Evolutionary conservation across 64 coral and sea anemone genomes (phyloP).

Genomic region (Pocillopora damicornis): DNA sequence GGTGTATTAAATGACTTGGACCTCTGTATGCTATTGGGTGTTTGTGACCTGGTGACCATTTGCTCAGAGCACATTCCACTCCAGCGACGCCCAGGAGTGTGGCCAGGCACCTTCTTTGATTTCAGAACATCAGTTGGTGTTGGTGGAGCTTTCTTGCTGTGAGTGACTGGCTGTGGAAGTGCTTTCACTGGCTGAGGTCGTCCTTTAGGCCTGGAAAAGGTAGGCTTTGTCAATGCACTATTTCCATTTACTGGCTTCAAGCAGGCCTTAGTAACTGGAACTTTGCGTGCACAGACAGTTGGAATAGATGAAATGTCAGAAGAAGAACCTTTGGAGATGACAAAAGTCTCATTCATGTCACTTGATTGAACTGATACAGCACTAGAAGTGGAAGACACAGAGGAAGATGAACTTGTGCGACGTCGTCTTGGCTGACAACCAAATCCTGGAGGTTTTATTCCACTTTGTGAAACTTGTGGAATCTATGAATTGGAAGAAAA

Average conservation of each 20-base stretch:
- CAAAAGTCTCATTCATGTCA: constrained; percentile 55
- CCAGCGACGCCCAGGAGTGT: neutral
- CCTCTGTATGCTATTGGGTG: neutral
- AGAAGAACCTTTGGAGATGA: neutral
- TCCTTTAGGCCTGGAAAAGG: constrained; percentile 29
- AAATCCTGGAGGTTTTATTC: constrained; percentile 49
- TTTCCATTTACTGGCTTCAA: constrained; percentile 24
- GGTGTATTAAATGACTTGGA: constrained; percentile 30
- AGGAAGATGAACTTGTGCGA: constrained; percentile 55
- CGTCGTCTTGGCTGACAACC: neutral
- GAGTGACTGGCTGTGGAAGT: neutral
- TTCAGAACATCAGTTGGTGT: neutral
- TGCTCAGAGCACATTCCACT: neutral
- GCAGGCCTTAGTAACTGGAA: constrained; percentile 9
- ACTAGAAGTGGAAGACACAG: constrained; percentile 41
- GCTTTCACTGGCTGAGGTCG: constrained; percentile 28
- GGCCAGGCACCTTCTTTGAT: neutral
- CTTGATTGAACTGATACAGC: constrained; percentile 18
- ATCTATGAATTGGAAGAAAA: neutral
- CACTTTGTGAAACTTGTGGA: constrained; percentile 37
- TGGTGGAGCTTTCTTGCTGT: constrained; percentile 4
- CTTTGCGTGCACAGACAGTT: constrained; percentile 15
- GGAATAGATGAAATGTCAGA: constrained; percentile 10
- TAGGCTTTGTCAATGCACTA: neutral
- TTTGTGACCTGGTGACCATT: neutral